Percentiles rank a stretch among this genome's conserved stretches.
Evolutionary conservation across 2,113 vertebrate genomes (phyloP).

Genomic region (Hyla sarda): DNA sequence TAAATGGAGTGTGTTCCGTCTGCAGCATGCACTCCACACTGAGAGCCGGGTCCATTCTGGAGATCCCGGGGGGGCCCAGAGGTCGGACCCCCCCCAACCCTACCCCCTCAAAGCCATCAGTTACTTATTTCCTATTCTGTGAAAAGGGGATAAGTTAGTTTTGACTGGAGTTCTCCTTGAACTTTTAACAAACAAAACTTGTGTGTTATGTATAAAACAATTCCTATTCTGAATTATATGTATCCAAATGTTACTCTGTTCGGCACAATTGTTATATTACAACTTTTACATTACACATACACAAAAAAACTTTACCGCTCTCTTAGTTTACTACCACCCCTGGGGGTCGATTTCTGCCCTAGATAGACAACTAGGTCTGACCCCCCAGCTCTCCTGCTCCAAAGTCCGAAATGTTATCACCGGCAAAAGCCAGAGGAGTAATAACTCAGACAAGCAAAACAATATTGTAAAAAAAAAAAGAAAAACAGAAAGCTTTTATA

Average conservation of each 20-base stretch:
- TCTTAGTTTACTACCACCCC: neutral
- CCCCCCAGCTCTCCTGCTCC: slow-evolving; percentile 20
- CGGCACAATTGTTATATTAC: neutral
- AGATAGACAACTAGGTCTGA: slow-evolving; percentile 28
- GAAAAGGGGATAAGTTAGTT: no score
- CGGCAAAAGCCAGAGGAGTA: neutral
- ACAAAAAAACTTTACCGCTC: neutral
- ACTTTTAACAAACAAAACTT: neutral
- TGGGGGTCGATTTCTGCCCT: neutral
- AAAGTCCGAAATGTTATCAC: slow-evolving; percentile 27
- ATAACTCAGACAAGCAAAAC: slow-evolving; percentile 51
- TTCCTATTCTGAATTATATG: neutral
- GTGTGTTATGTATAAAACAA: neutral
- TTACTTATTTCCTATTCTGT: no score
- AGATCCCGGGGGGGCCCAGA: no score
- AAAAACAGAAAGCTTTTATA: slow-evolving; percentile 49
- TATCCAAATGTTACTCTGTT: neutral
- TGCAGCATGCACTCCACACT: no score
- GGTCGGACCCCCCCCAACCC: no score
- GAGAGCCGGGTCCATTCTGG: no score
- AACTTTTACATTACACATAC: neutral
- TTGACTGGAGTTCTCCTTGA: no score
- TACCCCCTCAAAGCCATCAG: no score
- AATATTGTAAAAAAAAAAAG: slow-evolving; percentile 50
- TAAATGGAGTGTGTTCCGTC: no score